Percentiles rank a stretch among this genome's conserved stretches.
phyloP scores from a whole-genome alignment of 2,797 vertebrate genomes.

The Chlorospingus flavigularis region DNA sequence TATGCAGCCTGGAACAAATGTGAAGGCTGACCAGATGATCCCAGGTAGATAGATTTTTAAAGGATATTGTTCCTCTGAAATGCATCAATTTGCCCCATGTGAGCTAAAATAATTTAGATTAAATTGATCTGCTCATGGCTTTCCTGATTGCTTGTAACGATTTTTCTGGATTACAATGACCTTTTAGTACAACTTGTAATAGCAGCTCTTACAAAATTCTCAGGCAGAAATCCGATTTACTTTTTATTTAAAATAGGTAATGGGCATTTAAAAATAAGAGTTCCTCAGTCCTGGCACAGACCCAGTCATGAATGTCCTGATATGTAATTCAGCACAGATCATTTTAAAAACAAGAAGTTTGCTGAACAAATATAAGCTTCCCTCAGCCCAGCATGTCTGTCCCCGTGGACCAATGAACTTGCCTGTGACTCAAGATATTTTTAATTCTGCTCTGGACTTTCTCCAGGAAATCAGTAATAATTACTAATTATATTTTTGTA shows the following conservation, averaged over 20 bases:
- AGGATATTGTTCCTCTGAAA: neutral
- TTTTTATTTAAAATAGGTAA: constrained; percentile 23
- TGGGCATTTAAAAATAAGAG: neutral
- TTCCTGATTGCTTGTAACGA: neutral
- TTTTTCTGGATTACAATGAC: neutral
- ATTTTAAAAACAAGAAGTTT: constrained; percentile 51
- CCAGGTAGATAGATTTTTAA: neutral
- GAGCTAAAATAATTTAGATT: constrained; percentile 4
- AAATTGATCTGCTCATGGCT: neutral
- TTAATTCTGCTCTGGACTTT: constrained; percentile 91
- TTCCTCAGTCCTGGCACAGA: neutral
- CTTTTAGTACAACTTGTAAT: neutral
- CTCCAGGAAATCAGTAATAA: constrained; percentile 91
- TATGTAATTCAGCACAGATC: neutral
- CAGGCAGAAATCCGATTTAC: neutral
- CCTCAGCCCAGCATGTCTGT: neutral
- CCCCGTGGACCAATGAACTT: constrained; percentile 59
- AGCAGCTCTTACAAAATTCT: neutral
- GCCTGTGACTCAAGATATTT: constrained; percentile 71
- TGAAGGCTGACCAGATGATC: neutral
- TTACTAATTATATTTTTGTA: constrained; percentile 82
- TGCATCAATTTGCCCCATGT: neutral
- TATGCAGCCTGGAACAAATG: neutral
- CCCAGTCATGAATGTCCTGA: neutral
- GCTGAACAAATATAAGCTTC: constrained; percentile 55